Base-by-base conservation (phyloP, 2,113 vertebrate genomes). In the Lophura nycthemera region DNA sequence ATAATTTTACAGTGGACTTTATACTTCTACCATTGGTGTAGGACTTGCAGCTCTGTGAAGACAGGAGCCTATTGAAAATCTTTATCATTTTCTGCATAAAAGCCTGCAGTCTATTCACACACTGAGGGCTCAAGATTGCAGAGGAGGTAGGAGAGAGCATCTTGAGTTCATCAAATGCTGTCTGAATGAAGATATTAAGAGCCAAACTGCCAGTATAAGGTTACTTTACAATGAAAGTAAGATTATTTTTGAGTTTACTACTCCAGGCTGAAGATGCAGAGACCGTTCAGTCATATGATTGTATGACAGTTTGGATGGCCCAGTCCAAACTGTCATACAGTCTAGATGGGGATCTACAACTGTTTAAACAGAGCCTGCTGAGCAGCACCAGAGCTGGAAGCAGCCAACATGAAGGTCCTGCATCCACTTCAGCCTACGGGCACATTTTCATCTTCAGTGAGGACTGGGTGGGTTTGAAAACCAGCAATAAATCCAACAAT, bases 1-100 rank as follows among this genome's bases (percentile, higher is more conserved):
- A 15, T 82, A 83, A 61, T 4, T 7, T 87, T 83, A 61, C 17
- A 13, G 69, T 88, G 48, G 92, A 30, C 57, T 96, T 91, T 36
- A 67, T 92, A 81, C 36, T 83, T 85, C 71, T 86, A 60, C n/a
- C 89, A 72, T 43, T 91, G 52, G 48, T 74, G 32, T 32, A 84
- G 82, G 70, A 69, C 43, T 74, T 93, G 50, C 52, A 77, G 19
- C 13, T 84, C 75, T 78, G 10, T 38, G 83, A 88, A 88, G 71
- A 70, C 11, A 70, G 63, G 30, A 42, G 6, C 3, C 13, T 43
- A 34, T 42, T 90, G 45, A 85, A 67, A 86, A 82, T 30, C 30
- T 89, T 86, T 67, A 52, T 88, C 30, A 78, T 5, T 47, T 3
- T 38, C 64, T 83, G 59, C 32, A 36, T 78, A 78, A 89, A 90